Evolutionary conservation across 2,797 vertebrate species (phyloP), one percentile per base, ranked within the genome.

Genomic region (Stomatorhinus walkeri): DNA sequence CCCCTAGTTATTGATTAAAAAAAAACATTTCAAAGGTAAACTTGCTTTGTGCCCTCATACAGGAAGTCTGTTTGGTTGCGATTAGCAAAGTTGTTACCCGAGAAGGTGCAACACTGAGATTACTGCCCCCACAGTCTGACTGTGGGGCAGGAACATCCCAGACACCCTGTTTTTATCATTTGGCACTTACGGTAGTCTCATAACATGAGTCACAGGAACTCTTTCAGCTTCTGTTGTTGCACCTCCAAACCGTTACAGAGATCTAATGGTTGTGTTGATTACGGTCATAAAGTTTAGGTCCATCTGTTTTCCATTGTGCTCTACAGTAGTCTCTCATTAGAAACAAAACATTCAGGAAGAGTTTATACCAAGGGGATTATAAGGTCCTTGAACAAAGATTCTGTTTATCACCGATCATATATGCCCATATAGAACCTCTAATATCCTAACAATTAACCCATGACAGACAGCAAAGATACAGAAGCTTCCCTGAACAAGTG

Each of bases 221-320:
- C n/a, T 28, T 49, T 85, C 43, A 24, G 48, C 48, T 85, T 51
- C 12, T 28, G 19, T 22, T 85, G 43, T 85, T 49, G 83, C 10
- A 85, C 76, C 76, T 81, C 40, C 76, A 79, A 79, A 81, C 40
- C 2, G 28, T 43, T 81, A 81, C 10, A 81, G 76, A n/a, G 16
- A 16, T 24, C 22, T 51, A 85, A 85, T 51, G 22, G 83, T 85
- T 49, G 10, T 51, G 48, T 49, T 85, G 83, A 85, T 85, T 85
- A 85, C 12, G 4, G 83, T 51, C 43, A 85, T 85, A 85, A 85
- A 85, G 83, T 85, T 24, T 14, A 49, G 46, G n/a, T 24, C 48
- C 83, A 85, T 85, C 83, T 85, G 83, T 85, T 54, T 86, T 56
- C 19, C 51, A 86, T 86, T 86, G 32, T 36, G 85, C 16, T 3